These are phyloP conservation scores for Lepus townsendii DNA, from an alignment of 2,797 vertebrate species.

Conservation along the genomic window DNA sequence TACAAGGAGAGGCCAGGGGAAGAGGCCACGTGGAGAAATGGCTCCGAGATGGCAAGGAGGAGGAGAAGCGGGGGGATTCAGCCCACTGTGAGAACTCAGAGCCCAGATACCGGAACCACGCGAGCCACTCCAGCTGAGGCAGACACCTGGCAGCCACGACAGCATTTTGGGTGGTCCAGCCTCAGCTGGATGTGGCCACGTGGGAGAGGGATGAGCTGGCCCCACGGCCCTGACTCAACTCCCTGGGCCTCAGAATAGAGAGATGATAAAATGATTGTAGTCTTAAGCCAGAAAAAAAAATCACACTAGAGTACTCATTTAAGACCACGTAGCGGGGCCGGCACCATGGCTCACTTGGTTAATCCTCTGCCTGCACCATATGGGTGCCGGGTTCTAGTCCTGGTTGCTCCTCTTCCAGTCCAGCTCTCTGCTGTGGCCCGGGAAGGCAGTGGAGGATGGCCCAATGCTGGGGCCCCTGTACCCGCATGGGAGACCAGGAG, in stretches of 20 bases:
- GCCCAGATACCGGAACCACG: not conserved
- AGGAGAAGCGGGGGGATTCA: not conserved
- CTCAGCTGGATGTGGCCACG: not conserved
- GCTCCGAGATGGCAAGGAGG: not conserved
- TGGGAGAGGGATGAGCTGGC: not conserved
- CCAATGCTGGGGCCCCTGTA: too few species aligned
- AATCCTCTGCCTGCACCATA: too few species aligned
- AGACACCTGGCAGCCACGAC: not conserved
- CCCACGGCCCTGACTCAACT: not conserved
- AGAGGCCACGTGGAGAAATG: not conserved
- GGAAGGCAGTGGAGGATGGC: too few species aligned
- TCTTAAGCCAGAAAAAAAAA: not conserved
- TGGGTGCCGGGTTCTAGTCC: too few species aligned
- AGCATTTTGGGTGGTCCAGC: not conserved
- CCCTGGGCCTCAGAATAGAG: not conserved
- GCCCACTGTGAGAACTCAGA: not conserved
- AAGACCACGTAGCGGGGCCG: not conserved
- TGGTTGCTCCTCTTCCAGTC: too few species aligned
- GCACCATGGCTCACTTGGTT: too few species aligned
- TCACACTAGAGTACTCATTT: not conserved
- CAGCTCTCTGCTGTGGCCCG: too few species aligned
- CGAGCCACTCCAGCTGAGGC: not conserved
- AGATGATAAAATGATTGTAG: not conserved
- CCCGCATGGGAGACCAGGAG: too few species aligned
- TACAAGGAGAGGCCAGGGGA: not conserved